Base-by-base conservation (phyloP, 2,113 vertebrate species). In the Pleuronectes platessa region DNA sequence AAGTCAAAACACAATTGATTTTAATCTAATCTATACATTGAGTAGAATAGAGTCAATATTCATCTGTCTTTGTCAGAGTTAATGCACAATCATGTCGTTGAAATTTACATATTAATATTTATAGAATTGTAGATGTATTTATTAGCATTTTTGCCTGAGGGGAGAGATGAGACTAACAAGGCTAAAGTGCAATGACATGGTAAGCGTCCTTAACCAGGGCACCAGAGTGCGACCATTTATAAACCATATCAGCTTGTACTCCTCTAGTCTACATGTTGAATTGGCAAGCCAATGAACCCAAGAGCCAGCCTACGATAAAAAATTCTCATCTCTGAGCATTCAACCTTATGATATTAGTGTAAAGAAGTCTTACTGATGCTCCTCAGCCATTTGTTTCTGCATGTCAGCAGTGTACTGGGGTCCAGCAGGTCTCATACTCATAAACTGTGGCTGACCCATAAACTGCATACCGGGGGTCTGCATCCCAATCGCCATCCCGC, bases 381-480 rank as follows among this genome's bases (percentile, higher is more conserved):
- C 97, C 92, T 99, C 98, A 0, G 95, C 97, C 94, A 98, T 98
- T 86, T 99, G 97, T 87, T 98, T 99, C 93, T 98, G 97, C 93
- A 99, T 95, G 90, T 98, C 98, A 0, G 94, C 95, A 4, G 87
- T 94, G 81, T 97, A 99, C 76, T 96, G 97, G 0, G 97, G 96
- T 61, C 94, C 95, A 0, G 97, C 76, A 1, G 95, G 91, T 61
- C 96, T 96, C 95, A 99, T 97, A 14, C 96, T 95, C 92, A 99
- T 90, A 87, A 96, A 99, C 5, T 96, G 88, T 4, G 96, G 92
- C 84, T 98, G 98, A 14, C 96, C 95, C 93, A 99, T 92, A 88
- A 95, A 99, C 11, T 95, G 94, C 95, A 99, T 96, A 26, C 96
- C 96, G 0, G 96, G 82, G 1, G 94, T 86, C 73, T 96, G 95